Evolutionary conservation across 2,797 vertebrate species (phyloP), one percentile per base, ranked within the genome.

Genomic region (Propithecus deckenii): DNA sequence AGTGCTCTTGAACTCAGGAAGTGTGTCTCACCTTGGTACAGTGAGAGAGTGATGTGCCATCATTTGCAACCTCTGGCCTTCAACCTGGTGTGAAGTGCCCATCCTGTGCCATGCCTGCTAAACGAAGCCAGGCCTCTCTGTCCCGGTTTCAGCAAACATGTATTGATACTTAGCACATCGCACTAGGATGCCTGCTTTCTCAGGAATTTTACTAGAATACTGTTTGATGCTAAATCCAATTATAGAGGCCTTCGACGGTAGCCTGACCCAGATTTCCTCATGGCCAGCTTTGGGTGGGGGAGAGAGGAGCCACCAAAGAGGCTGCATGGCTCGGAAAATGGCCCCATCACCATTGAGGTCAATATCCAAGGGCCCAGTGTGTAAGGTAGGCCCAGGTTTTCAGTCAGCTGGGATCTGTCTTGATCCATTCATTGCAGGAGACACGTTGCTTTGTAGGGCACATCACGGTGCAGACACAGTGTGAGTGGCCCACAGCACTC

Each of bases 21-120:
- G 35, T 12, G 3, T 67, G 43, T 20, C n/a, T 79, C 15, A 28
- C 7, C 28, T 75, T 38, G 15, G n/a, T 11, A 7, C 48, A 23
- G 0, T 8, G 18, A 83, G 48, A 17, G 7, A 25, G 5, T 1
- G 10, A 28, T 0, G 13, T 18, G 38, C 7, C 30, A 5, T 50
- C 7, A 13, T 76, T 81, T 41, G 38, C 3, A 28, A n/a, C 41
- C 32, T 13, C 55, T 76, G 48, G 22, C 15, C 25, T 92, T 48
- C 12, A 38, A 25, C 23, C 46, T 72, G 0, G 0, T 0, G 7
- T 2, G 12, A 18, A 17, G 20, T 13, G 12, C 38, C 13, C 2
- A 22, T 46, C 30, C 13, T 25, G 4, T 63, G 7, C 43, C 43
- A 7, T 67, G 17, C 5, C 7, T 90, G 46, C 6, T 48, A 4